A percentile compares a stretch with the other conserved stretches of the same genome.
These are phyloP conservation scores for Acinonyx jubatus DNA, from an alignment of 2,113 vertebrate species.

Conservation along the genomic window DNA sequence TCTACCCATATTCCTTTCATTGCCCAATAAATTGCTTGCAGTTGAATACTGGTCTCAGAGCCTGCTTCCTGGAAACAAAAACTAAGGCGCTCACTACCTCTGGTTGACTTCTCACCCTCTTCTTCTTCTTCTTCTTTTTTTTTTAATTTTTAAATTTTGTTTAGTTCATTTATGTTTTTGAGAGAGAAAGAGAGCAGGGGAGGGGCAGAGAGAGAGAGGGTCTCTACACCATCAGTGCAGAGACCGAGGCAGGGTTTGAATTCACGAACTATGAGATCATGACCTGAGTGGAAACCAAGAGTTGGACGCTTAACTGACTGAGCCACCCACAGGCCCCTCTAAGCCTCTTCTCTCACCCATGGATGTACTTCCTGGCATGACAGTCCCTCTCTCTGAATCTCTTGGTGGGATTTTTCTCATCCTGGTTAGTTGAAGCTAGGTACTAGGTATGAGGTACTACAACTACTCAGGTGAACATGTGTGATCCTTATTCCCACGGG, in stretches of 20 bases:
- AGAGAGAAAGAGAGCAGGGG: too few relatives aligned
- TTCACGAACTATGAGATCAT: too few relatives aligned
- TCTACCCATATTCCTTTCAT: background rate
- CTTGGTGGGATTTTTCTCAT: background rate
- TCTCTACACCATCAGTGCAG: too few relatives aligned
- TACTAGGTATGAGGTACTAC: background rate
- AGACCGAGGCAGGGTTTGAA: too few relatives aligned
- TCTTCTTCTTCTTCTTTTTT: background rate
- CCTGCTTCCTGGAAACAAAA: background rate
- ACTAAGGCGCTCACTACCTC: background rate
- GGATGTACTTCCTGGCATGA: background rate
- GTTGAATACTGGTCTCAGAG: background rate
- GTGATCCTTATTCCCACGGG: background rate
- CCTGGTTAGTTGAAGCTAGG: background rate
- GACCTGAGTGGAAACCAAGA: too few relatives aligned
- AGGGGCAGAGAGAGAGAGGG: too few relatives aligned
- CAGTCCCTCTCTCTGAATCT: background rate
- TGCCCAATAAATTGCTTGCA: background rate
- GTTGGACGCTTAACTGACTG: too few relatives aligned
- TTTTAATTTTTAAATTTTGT: too few relatives aligned
- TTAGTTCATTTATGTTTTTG: too few relatives aligned
- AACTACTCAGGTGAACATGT: background rate
- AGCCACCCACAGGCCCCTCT: too few relatives aligned
- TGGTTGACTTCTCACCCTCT: background rate
- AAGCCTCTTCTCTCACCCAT: background rate